Evolutionary conservation across 2,888 invertebrate species (phyloP).

Genomic region (Steinernema scapterisci): DNA sequence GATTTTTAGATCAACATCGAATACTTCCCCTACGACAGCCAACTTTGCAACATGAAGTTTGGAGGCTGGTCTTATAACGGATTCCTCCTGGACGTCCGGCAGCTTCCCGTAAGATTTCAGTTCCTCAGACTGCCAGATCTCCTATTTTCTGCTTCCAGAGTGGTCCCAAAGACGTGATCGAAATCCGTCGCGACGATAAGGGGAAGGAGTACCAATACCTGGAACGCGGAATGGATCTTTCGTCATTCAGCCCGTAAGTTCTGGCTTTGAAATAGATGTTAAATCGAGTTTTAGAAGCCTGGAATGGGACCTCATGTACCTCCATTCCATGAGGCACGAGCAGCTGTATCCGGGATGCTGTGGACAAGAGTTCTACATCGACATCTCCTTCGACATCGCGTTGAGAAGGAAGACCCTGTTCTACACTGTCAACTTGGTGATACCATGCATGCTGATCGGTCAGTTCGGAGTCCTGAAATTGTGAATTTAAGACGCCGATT

Average conservation of each 20-base stretch:
- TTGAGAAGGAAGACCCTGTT: constrained; percentile 66
- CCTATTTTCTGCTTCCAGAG: no score
- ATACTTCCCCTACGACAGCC: constrained; percentile 68
- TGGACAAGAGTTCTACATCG: constrained; percentile 66
- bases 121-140: no score
- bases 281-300: constrained; percentile 45
- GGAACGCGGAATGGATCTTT: constrained; percentile 64
- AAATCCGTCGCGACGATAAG: constrained; percentile 52
- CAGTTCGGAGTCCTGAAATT: no score
- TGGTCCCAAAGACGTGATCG: constrained; percentile 51
- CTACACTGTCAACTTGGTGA: constrained; percentile 61
- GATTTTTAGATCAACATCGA: constrained; percentile 69
- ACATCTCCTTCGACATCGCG: constrained; percentile 63
- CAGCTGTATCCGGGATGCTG: constrained; percentile 67
- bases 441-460: constrained; percentile 64
- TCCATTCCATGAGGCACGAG: constrained; percentile 60
- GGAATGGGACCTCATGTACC: constrained; percentile 66
- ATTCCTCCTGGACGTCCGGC: constrained; percentile 7
- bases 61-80: constrained; percentile 25
- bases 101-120: constrained; percentile 4
- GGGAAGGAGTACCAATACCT: constrained; percentile 64
- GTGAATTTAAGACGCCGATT: constrained; percentile 69
- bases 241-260: no score
- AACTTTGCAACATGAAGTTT: constrained; percentile 45
- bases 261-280: no score